Percentiles rank a stretch among this genome's conserved stretches.
Conservation (phyloP, 2,113 vertebrate genomes). For the Dicentrarchus labrax region DNA sequence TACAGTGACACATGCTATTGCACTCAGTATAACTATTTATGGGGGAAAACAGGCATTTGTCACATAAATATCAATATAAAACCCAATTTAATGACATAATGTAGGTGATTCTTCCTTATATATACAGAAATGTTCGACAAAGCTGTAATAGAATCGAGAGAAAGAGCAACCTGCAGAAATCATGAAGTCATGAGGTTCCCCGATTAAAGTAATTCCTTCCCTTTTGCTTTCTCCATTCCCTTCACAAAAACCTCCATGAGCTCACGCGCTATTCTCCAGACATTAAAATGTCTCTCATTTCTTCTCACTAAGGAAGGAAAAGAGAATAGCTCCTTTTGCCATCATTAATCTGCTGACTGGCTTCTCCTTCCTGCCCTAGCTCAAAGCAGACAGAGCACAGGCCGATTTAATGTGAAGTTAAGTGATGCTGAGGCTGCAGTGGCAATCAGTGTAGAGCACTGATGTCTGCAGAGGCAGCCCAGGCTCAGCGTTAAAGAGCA, state of each 20-base stretch:
- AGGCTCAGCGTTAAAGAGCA: constrained; percentile 74
- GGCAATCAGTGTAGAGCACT: constrained; percentile 75
- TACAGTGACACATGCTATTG: constrained; percentile 42
- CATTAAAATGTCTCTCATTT: constrained; percentile 61
- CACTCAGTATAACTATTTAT: constrained; percentile 34
- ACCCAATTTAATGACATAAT: constrained; percentile 9
- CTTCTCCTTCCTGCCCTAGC: constrained; percentile 63
- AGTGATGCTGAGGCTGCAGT: constrained; percentile 81
- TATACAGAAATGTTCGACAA: neutral
- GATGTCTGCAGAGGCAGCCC: constrained; percentile 75
- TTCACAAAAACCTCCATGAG: constrained; percentile 30
- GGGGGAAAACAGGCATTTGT: neutral
- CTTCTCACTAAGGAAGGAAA: constrained; percentile 59
- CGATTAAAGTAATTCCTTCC: constrained; percentile 33
- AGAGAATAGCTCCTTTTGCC: constrained; percentile 71
- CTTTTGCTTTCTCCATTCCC: constrained; percentile 32
- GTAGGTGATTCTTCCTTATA: neutral
- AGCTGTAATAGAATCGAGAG: constrained; percentile 9
- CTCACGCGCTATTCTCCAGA: constrained; percentile 42
- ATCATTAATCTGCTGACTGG: constrained; percentile 80
- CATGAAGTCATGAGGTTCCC: constrained; percentile 20
- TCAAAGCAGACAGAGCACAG: constrained; percentile 73
- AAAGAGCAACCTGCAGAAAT: constrained; percentile 18
- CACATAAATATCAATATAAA: constrained; percentile 19
- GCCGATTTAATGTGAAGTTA: constrained; percentile 79